These are phyloP conservation scores for Gymnoscelis rufifasciata DNA, from an alignment of 2,888 invertebrate genomes.

Conservation along the genomic window DNA sequence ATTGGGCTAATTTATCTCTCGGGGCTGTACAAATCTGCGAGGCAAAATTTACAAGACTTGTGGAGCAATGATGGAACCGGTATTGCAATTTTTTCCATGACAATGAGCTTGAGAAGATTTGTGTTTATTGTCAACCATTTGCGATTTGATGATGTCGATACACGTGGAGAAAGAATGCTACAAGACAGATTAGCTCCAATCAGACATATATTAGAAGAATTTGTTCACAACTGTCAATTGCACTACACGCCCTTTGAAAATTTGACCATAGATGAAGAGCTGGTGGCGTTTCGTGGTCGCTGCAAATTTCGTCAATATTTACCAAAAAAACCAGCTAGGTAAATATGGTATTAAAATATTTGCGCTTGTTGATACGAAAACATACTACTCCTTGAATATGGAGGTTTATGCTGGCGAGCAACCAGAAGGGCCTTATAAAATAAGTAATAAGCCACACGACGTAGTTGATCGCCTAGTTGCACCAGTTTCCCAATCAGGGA, in stretches of 20 bases:
- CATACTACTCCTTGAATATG: constrained; percentile 22
- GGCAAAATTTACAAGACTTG: constrained; percentile 8
- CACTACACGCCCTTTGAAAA: background rate
- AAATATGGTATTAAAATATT: constrained; percentile 8
- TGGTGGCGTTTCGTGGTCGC: background rate
- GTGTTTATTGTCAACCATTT: constrained; percentile 8
- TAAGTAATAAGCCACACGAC: background rate
- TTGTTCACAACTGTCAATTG: no score
- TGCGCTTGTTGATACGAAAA: constrained; percentile 5
- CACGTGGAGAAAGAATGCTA: background rate
- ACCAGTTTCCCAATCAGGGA: background rate
- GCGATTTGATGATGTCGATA: constrained; percentile 7
- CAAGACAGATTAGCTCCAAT: background rate
- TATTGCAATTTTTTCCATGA: constrained; percentile 3
- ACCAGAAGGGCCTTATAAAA: constrained; percentile 3
- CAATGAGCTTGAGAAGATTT: constrained; percentile 6
- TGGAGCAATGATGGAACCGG: constrained; percentile 5
- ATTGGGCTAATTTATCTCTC: background rate
- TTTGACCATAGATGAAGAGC: background rate
- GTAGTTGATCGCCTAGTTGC: background rate
- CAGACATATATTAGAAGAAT: background rate
- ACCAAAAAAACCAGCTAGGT: background rate
- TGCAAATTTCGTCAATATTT: background rate
- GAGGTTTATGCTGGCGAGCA: constrained; percentile 29
- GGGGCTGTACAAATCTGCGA: constrained; percentile 1